Evolutionary conservation across 2,797 vertebrate genomes (phyloP), one percentile per base, ranked within the genome.

Genomic region (Garrulus glandarius): DNA sequence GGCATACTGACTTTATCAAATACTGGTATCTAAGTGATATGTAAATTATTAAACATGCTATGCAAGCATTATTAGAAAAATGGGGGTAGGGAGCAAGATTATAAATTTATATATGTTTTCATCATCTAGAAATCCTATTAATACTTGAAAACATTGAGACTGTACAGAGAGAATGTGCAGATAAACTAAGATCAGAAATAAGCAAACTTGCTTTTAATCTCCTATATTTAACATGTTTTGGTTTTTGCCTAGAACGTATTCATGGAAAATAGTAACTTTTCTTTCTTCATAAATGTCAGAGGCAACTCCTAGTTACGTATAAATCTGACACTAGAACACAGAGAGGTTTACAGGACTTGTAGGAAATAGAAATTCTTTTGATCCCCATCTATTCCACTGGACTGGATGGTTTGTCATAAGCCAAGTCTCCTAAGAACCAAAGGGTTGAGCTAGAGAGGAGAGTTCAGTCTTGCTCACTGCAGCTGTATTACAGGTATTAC

Each of bases 41-140:
- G 90, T 93, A 96, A 96, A 97, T 96, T 97, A 96, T 96, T 96
- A 91, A 96, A 83, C 80, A 93, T 26, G 37, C 74, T 64, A 84
- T 87, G 81, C 71, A 92, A 89, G 88, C 56, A 60, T 82, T 95
- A 93, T 87, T 84, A 91, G 89, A 75, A 91, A 79, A 80, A 60
- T 59, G 65, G 61, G 76, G 92, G 69, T 32, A 88, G 82, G 70
- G 50, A 92, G 65, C 23, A 81, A 67, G 74, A 82, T 86, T 79
- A 92, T 79, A 94, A 85, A 92, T 92, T 87, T 81, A 93, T 87
- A 94, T 76, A 87, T 59, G 39, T 68, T 93, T 82, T 84, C 57
- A 87, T 61, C 61, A 70, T 68, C 88, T 85, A 78, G 77, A 89
- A 96, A 92, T 60, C 53, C 57, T 81, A 81, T 81, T 83, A 87